Evolutionary conservation across 2,113 vertebrate genomes (phyloP), one percentile per base, ranked within the genome.

Genomic region (Brachyhypopomus gauderio): DNA sequence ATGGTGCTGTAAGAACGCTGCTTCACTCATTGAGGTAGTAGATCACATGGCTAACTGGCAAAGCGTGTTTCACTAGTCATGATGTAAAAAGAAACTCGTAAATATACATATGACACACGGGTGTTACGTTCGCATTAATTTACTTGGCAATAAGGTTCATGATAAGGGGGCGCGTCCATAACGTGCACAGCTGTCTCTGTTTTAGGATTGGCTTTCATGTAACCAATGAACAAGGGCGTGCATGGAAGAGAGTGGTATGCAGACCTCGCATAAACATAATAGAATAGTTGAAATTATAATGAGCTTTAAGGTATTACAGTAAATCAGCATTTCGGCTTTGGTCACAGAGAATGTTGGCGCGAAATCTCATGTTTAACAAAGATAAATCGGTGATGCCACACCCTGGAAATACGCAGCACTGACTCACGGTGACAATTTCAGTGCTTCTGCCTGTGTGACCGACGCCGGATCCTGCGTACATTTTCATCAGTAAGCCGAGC

Each of bases 371-470:
- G 14, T 30, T 58, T 41, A 41, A 70, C n/a, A 23, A n/a, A 62
- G 59, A 22, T 16, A 27, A 9, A 23, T 23, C 67, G 34, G 71
- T 23, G 34, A 41, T 70, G 82, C 82, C 84, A 84, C 84, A 66
- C 82, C 86, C 81, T 71, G 72, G 74, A 59, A 34, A 70, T 70
- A 75, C 79, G 74, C 84, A 80, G 66, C 73, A 76, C 75, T 85
- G 85, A 87, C 83, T 83, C 83, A 86, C 83, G 59, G 41, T 66
- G 73, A 82, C 75, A 77, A 30, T 76, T 63, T 45, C 76, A 38
- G 34, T 17, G 25, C 38, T 22, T 56, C 52, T 45, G 64, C 72
- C 77, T 78, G 71, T 38, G 71, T 66, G 25, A 70, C 63, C 74
- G 59, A 66, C 0, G 45, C 45, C 52, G 22, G 36, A 41, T 63